Evolutionary conservation across 2,888 invertebrate genomes (phyloP).

Genomic region (Plebejus melissa): DNA sequence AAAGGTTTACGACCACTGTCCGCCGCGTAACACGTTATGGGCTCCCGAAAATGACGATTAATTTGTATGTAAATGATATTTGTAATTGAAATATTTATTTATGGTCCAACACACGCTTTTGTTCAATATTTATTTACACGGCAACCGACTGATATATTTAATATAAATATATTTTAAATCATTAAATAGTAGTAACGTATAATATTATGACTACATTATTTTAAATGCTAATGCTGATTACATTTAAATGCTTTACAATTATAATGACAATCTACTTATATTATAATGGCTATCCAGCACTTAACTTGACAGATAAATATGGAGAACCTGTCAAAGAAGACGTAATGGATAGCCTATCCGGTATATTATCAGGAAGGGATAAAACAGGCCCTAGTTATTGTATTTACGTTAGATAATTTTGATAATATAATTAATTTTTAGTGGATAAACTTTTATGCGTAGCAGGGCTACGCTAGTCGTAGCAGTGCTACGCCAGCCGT

Average conservation of each 20-base stretch:
- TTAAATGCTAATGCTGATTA: no score
- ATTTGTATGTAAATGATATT: constrained; percentile 22
- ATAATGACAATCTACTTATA: no score
- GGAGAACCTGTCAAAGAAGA: no score
- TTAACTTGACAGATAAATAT: no score
- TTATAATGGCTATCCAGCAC: no score
- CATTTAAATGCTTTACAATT: no score
- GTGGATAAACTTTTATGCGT: neutral
- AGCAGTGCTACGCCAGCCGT: neutral
- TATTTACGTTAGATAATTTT: no score
- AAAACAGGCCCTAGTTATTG: no score
- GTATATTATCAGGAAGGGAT: no score
- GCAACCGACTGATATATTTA: neutral
- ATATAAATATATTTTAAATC: neutral
- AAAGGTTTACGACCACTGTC: constrained; percentile 42
- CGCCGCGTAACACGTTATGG: constrained; percentile 20
- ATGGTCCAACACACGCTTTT: neutral
- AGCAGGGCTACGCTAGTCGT: neutral
- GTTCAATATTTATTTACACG: neutral
- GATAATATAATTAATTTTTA: neutral
- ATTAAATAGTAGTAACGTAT: neutral
- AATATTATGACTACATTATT: no score
- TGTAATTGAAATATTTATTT: constrained; percentile 26
- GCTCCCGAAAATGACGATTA: constrained; percentile 25
- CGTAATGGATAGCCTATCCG: no score